Conservation (phyloP, 1,140 invertebrate genomes). For the Conus ventricosus region DNA sequence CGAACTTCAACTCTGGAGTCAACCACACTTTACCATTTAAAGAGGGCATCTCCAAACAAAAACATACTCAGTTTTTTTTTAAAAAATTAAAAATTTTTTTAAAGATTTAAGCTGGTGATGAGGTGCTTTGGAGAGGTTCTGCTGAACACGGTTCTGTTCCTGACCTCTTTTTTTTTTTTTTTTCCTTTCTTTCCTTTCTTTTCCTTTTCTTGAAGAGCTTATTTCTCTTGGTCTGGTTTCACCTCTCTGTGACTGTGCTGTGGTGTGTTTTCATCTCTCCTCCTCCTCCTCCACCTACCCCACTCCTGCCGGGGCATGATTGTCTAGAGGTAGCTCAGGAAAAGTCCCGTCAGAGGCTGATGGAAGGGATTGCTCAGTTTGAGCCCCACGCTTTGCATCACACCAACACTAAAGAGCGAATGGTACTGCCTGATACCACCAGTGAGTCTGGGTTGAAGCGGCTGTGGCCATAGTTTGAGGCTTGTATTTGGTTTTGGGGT, state of each 20-base stretch:
- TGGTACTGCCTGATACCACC: constrained; percentile 51
- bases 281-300: not conserved
- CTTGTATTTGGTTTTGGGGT: too few relatives aligned
- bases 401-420: constrained; percentile 49
- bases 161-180: not conserved
- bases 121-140: too few relatives aligned
- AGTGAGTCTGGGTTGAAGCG: constrained; percentile 52
- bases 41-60: too few relatives aligned
- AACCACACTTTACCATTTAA: too few relatives aligned
- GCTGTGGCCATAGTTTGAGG: not conserved
- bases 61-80: too few relatives aligned
- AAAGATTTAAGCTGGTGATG: too few relatives aligned
- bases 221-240: too few relatives aligned
- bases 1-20: too few relatives aligned
- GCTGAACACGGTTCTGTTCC: too few relatives aligned
- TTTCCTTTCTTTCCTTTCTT: not conserved
- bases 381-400: constrained; percentile 45
- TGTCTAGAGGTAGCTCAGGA: constrained; percentile 53
- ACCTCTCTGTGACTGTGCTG: too few relatives aligned
- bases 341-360: constrained; percentile 44
- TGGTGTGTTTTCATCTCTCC: not conserved
- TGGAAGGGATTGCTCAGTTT: constrained; percentile 48
- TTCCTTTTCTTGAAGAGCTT: not conserved
- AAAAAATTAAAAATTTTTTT: too few relatives aligned
- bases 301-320: not conserved